phyloP scores from a whole-genome alignment of 2,113 vertebrate species.

The Acanthochromis polyacanthus region DNA sequence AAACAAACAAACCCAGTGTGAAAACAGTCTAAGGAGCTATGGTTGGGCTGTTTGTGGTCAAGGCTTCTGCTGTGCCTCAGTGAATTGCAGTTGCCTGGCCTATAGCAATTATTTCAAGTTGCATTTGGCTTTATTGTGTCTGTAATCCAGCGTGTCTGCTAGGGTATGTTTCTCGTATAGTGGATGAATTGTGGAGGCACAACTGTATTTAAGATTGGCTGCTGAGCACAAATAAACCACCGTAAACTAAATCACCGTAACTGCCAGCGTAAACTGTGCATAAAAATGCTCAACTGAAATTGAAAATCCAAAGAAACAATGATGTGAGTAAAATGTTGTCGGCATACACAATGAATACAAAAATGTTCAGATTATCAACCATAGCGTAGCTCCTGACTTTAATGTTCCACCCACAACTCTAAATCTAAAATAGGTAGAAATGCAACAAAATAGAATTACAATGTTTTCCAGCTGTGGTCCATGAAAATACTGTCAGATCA shows the following conservation, averaged over 20 bases:
- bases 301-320: conserved; percentile 16
- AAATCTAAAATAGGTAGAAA: conserved; percentile 1
- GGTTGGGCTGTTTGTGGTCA: background rate
- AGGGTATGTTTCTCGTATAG: conserved; percentile 38
- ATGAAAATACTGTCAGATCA: conserved; percentile 19
- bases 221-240: conserved; percentile 21
- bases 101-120: conserved; percentile 32
- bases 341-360: background rate
- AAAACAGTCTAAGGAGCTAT: conserved; percentile 17
- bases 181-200: conserved; percentile 11
- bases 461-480: background rate
- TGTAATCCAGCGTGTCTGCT: conserved; percentile 30
- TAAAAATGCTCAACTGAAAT: background rate
- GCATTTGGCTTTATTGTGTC: conserved; percentile 37
- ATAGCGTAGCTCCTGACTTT: background rate
- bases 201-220: background rate
- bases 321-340: background rate
- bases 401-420: background rate
- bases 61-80: background rate
- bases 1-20: conserved; percentile 50
- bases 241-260: too few species aligned
- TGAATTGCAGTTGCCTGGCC: background rate
- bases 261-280: conserved; percentile 30
- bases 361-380: background rate
- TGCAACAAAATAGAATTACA: background rate